Evolutionary conservation across 2,888 invertebrate species (phyloP), one percentile per base, ranked within the genome.

Genomic region (Oxycera nigricornis): DNA sequence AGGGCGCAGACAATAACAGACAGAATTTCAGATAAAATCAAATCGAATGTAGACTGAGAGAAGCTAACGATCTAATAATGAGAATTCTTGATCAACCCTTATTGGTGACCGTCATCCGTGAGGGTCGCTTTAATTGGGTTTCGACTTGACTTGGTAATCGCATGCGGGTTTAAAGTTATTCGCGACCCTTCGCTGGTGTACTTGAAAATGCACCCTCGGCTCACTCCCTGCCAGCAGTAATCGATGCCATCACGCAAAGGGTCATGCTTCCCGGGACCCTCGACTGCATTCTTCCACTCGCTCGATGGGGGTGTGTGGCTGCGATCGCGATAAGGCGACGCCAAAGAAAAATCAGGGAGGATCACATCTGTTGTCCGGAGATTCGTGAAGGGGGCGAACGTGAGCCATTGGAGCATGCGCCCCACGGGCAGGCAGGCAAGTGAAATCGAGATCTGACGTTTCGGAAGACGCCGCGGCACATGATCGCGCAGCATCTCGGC

Each of bases 381-480:
- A n/a, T n/a, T n/a, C n/a, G n/a, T n/a, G n/a, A n/a, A n/a, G n/a
- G 22, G 35, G 20, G 62, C 39, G 7, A 1, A 14, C 9, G 2
- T 14, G 26, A 67, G 35, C 17, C 30, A 50, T 26, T 61, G 73
- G 67, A 72, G 76, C 76, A 76, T 76, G 76, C 76, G 76, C 76
- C 39, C 70, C 28, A 46, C 73, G 72, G 74, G 72, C 74, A 76
- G 73, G 76, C 73, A 73, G 74, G 72, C 74, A 76, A 74, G 76
- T 76, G 74, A 76, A 76, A 74, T 76, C 74, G 76, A 76, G 76
- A 76, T 68, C 50, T 31, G 9, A 31, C 9, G 46, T n/a, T n/a
- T 31, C 39, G 35, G 26, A 17, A 26, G 52, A 30, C 30, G 68
- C 30, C 26, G 52, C n/a, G 50, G 31, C 50, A 22, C 39, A 22